Conservation (phyloP, 2,888 invertebrate genomes). For the Creontiades dilutus region DNA sequence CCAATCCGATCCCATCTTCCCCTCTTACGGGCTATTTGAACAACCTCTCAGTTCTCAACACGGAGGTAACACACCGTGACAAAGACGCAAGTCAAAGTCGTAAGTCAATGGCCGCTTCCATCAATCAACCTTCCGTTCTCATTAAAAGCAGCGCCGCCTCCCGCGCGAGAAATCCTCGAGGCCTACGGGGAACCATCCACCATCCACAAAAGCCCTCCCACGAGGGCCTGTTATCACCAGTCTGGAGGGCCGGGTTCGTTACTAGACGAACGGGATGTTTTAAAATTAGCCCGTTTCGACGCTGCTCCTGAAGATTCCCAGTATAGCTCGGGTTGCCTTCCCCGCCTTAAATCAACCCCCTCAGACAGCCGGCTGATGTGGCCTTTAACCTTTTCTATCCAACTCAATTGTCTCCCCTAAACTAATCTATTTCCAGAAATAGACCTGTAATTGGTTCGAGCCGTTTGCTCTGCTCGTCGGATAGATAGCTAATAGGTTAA, state of each 20-base stretch:
- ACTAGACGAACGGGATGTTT: not conserved
- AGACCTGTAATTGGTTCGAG: not conserved
- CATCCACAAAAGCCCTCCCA: not conserved
- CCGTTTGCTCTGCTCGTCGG: no score
- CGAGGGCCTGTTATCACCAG: constrained; percentile 2
- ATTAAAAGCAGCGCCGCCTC: constrained; percentile 4
- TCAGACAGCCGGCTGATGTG: constrained; percentile 17
- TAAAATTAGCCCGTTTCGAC: constrained; percentile 9
- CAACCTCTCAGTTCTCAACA: no score
- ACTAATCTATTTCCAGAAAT: not conserved
- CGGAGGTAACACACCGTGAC: no score
- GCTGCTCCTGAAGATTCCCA: not conserved
- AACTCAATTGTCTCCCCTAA: not conserved
- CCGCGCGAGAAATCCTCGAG: not conserved
- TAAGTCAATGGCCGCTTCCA: not conserved
- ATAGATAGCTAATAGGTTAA: no score
- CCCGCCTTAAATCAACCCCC: not conserved
- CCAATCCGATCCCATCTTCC: no score
- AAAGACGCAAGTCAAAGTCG: no score
- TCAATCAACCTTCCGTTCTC: constrained; percentile 16
- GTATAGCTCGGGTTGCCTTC: not conserved
- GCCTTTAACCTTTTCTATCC: constrained; percentile 28
- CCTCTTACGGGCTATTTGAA: no score
- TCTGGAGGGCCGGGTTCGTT: not conserved
- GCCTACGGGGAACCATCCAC: not conserved